A percentile compares a stretch with the other conserved stretches of the same genome.
phyloP scores from a whole-genome alignment of 2,797 vertebrate species.

The Sciurus carolinensis region DNA sequence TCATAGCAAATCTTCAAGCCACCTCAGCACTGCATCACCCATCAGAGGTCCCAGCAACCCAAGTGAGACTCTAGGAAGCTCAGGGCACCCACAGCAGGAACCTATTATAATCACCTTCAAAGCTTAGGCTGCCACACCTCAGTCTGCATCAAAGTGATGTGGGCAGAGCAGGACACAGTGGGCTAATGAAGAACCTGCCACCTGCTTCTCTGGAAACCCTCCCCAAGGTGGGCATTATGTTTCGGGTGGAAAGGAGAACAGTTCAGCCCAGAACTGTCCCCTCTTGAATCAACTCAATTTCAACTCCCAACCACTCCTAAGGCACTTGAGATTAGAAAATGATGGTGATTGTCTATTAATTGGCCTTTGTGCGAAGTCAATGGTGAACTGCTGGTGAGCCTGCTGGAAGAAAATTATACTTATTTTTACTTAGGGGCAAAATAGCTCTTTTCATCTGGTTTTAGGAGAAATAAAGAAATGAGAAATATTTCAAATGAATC shows the following conservation, averaged over 20 bases:
- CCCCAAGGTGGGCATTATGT: conserved; percentile 73
- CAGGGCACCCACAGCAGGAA: neutral
- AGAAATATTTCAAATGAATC: conserved; percentile 83
- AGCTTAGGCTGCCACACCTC: conserved; percentile 66
- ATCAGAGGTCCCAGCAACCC: conserved; percentile 38
- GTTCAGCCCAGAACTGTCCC: neutral
- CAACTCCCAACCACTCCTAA: conserved; percentile 65
- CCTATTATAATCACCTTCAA: conserved; percentile 70
- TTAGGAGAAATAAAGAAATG: conserved; percentile 68
- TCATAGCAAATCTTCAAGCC: conserved; percentile 58
- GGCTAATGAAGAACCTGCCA: conserved; percentile 83
- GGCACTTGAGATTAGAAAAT: conserved; percentile 76
- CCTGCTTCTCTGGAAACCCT: conserved; percentile 75
- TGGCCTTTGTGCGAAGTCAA: conserved; percentile 77
- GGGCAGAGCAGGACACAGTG: conserved; percentile 77
- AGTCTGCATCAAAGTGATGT: conserved; percentile 79
- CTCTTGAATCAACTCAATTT: conserved; percentile 32
- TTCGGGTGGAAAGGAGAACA: conserved; percentile 82
- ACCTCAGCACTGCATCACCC: neutral
- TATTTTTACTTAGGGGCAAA: conserved; percentile 79
- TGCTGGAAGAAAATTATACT: conserved; percentile 82
- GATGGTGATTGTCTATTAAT: conserved; percentile 82
- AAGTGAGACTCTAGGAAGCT: conserved; percentile 48
- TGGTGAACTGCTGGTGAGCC: conserved; percentile 47
- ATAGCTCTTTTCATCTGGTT: conserved; percentile 27